phyloP scores from a whole-genome alignment of 2,113 vertebrate species.

The Strix aluco region DNA sequence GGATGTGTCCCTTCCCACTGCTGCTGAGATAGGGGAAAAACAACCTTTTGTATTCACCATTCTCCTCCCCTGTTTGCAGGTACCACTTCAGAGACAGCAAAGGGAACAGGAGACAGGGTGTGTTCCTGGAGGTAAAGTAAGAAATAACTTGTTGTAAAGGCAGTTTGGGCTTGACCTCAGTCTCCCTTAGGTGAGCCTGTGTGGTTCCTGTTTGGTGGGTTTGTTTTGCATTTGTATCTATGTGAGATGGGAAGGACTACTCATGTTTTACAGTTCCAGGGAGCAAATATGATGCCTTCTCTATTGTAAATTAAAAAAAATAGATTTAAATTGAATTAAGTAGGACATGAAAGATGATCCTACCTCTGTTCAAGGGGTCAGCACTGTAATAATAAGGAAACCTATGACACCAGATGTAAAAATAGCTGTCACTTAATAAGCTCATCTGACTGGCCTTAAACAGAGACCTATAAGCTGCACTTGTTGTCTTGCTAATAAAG shows the following conservation, averaged over 20 bases:
- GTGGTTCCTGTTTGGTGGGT: neutral
- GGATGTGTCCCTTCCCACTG: neutral
- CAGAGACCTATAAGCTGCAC: slow-evolving; percentile 66
- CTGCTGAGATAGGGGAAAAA: neutral
- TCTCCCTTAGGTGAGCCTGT: neutral
- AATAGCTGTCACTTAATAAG: slow-evolving; percentile 81
- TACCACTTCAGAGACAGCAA: slow-evolving; percentile 79
- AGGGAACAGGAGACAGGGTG: slow-evolving; percentile 77
- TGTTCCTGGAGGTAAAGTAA: slow-evolving; percentile 81
- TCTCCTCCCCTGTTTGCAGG: slow-evolving; percentile 7
- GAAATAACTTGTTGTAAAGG: neutral
- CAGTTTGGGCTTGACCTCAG: neutral
- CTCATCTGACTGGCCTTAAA: slow-evolving; percentile 77
- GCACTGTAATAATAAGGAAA: slow-evolving; percentile 84
- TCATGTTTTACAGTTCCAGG: neutral
- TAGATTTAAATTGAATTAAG: neutral
- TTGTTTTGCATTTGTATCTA: neutral
- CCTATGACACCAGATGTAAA: slow-evolving; percentile 82
- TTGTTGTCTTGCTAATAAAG: neutral
- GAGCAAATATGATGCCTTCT: neutral
- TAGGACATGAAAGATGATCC: neutral
- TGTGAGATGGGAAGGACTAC: neutral
- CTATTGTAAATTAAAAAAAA: neutral
- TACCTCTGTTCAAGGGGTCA: slow-evolving; percentile 70
- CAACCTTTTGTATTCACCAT: neutral